Percentiles rank a stretch among this genome's conserved stretches.
These are phyloP conservation scores for Thunnus thynnus DNA, from an alignment of 2,113 vertebrate species.

Conservation along the genomic window DNA sequence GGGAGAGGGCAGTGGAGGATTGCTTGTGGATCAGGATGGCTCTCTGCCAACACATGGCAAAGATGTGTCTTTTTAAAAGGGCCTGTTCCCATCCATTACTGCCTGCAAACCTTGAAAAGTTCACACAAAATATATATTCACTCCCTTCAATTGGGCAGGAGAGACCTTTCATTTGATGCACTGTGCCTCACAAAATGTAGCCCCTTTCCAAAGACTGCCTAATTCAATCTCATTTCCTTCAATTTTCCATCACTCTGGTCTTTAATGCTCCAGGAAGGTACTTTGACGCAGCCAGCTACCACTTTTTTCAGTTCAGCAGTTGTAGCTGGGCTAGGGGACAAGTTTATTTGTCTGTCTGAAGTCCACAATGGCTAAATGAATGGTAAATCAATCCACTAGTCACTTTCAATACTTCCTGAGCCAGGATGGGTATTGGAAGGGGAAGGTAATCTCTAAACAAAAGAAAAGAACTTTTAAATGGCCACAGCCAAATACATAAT, in stretches of 20 bases:
- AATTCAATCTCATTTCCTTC: conserved; percentile 44
- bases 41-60: conserved; percentile 62
- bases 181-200: conserved; percentile 26
- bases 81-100: conserved; percentile 65
- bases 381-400: conserved; percentile 18
- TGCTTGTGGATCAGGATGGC: conserved; percentile 63
- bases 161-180: conserved; percentile 54
- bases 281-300: conserved; percentile 14
- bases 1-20: conserved; percentile 73
- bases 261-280: conserved; percentile 28
- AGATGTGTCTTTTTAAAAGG: conserved; percentile 58
- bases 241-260: conserved; percentile 22
- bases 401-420: conserved; percentile 10
- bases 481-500: background rate
- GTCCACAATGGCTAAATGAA: background rate
- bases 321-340: background rate
- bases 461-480: background rate
- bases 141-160: conserved; percentile 20
- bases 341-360: conserved; percentile 22
- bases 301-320: conserved; percentile 19
- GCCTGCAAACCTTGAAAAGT: conserved; percentile 69
- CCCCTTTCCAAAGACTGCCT: conserved; percentile 12
- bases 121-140: conserved; percentile 58
- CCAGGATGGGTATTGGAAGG: background rate
- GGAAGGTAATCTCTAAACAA: conserved; percentile 6